Conservation (phyloP, 2,797 vertebrate genomes). For the Hozukius guyotensis region DNA sequence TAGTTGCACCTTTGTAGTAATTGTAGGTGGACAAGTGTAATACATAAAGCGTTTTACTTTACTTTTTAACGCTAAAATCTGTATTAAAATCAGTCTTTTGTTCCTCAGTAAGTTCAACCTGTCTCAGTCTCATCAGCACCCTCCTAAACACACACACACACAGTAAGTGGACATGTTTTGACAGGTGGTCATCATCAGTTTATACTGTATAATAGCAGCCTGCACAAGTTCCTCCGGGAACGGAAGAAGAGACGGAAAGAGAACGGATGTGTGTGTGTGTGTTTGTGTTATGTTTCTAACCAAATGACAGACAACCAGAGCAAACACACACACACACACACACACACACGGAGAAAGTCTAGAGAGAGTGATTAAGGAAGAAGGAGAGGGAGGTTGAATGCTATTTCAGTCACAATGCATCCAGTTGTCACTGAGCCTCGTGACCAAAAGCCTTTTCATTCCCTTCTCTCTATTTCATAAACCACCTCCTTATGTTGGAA, state of each 20-base stretch:
- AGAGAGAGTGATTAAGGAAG: constrained; percentile 11
- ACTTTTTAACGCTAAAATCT: neutral
- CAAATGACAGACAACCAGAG: neutral
- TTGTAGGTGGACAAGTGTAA: neutral
- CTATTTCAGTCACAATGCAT: constrained; percentile 54
- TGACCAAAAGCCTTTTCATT: constrained; percentile 57
- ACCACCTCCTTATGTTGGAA: constrained; percentile 40
- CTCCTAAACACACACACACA: constrained; percentile 1
- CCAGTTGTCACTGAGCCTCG: constrained; percentile 55
- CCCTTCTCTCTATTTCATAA: constrained; percentile 59
- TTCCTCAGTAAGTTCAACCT: constrained; percentile 19
- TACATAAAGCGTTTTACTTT: neutral
- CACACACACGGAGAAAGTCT: neutral
- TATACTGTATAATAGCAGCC: constrained; percentile 45
- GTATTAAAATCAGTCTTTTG: constrained; percentile 7
- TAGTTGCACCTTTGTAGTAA: neutral
- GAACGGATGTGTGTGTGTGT: constrained; percentile 8
- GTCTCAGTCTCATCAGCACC: constrained; percentile 34
- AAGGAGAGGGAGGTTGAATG: neutral
- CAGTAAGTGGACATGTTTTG: constrained; percentile 55
- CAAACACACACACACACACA: neutral
- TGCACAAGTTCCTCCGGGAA: constrained; percentile 41
- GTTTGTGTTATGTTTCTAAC: constrained; percentile 4
- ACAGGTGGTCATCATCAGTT: constrained; percentile 64
- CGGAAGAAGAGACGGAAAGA: constrained; percentile 36